Conservation (phyloP, 2,888 invertebrate species). For the Heliconius ethilla region DNA sequence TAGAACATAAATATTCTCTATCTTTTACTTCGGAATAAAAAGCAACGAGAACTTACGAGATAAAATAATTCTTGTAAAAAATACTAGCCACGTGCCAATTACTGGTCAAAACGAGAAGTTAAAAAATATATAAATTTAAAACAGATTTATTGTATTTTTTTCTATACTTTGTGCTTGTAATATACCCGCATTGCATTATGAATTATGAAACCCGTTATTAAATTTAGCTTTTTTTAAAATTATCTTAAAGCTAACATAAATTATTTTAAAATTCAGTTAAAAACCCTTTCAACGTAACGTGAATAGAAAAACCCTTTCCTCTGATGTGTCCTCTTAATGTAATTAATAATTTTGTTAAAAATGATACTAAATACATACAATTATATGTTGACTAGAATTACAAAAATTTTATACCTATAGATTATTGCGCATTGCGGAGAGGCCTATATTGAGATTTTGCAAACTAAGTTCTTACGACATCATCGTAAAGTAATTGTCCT, state of each 20-base stretch:
- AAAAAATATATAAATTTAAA: too few relatives aligned
- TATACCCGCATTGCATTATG: too few relatives aligned
- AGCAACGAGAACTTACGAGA: background rate
- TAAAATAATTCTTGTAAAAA: background rate
- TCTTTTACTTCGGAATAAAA: background rate
- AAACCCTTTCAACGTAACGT: too few relatives aligned
- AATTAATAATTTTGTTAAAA: background rate
- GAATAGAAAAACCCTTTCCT: too few relatives aligned
- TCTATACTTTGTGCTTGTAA: too few relatives aligned
- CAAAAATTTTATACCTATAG: background rate
- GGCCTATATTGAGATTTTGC: background rate
- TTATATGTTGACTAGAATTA: background rate
- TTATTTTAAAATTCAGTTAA: too few relatives aligned
- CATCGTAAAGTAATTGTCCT: background rate
- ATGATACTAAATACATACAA: background rate
- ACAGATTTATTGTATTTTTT: too few relatives aligned
- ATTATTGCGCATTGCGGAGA: conserved; percentile 22
- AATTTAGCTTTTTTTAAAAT: too few relatives aligned
- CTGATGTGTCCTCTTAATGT: too few relatives aligned
- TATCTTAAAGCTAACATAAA: too few relatives aligned
- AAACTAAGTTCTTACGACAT: background rate
- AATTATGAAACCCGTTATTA: too few relatives aligned
- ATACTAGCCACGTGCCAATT: background rate
- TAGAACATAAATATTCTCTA: conserved; percentile 7
- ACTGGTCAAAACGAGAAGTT: background rate